Base-by-base conservation (phyloP, 2,888 invertebrate species). In the Petrophora chlorosata region DNA sequence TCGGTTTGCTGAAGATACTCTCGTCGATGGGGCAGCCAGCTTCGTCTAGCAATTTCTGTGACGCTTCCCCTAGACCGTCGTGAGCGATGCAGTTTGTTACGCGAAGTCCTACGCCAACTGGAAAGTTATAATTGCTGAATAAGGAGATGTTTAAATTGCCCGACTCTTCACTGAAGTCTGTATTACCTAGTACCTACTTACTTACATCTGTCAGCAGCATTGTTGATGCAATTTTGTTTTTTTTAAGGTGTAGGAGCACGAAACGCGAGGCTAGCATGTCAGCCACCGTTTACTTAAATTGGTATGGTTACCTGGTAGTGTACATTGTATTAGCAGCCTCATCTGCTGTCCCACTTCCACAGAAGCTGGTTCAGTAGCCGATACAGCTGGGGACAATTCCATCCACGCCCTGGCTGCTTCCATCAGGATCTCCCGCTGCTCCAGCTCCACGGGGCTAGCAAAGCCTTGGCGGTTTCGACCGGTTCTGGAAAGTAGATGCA, bases 11-110 rank as follows among this genome's bases (percentile, higher is more conserved):
- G 72, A 94, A 90, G 40, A 94, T 90, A 2, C 90, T 76, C 60
- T 94, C 94, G 76, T 95, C 95, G 34, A 95, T 89, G 2, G 95
- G 94, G 73, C 95, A 95, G 56, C 96, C 96, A 22, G 92, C 89
- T 49, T 94, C 93, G 73, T 95, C 95, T 5, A 95, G 83, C 12
- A 96, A 85, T 54, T 93, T 93, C 72, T 95, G 95, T 1, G 94
- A 94, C 2, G 94, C 93, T 63, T 95, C 94, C 0, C 94, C 94
- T 2, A 95, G 82, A 5, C 96, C 96, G 68, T 96, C 96, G 65
- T 95, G 94, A 0, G 96, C 96, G 2, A 93, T 84, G 76, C 96
- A 96, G 70, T 95, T 94, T 0, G 95, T 93, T 19, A 96, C 92
- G 57, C 93, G 92, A 45, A 95, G 93, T 17, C 94, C 95, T 52